Base-by-base conservation (phyloP, 2,797 vertebrate species). In the Hephaestus fuliginosus region DNA sequence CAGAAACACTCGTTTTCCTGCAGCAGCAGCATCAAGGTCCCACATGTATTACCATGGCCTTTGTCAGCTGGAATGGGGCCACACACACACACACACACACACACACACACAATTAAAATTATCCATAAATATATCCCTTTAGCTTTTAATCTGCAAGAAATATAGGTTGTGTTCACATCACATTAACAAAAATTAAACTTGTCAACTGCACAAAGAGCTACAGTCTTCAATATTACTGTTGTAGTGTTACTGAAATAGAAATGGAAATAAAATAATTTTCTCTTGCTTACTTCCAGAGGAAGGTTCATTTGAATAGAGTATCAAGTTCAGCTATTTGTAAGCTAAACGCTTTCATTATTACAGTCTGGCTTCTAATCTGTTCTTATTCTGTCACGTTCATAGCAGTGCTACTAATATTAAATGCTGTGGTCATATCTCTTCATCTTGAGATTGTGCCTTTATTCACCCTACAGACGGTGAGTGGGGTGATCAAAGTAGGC, bases 1-100 rank as follows among this genome's bases (percentile, higher is more conserved):
- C 74, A 80, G 62, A 75, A 84, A 86, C 44, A 39, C 33, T 25
- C 25, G 33, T 76, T 74, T 78, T 67, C 46, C 82, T 80, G 72
- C 69, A 33, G 67, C 39, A 81, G 73, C 77, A 86, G 55, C 71
- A 80, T 79, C 52, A 66, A 75, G 51, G 72, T 77, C 77, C 74
- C 53, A 51, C 15, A 60, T 65, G 72, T 52, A 49, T 61, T 61
- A 57, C 55, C 72, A 46, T 73, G 68, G 44, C 78, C 64, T 81
- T 52, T 80, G 67, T 74, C 83, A 76, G 70, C 74, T 72, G 51
- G 70, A 65, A 49, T 15, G 18, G 46, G 25, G 39, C 44, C 57
- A 43, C 18, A 25, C 22, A 56, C 60, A 13, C 64, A 41, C 56
- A 65, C 73, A 76, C 39, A 80, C 61, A 55, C 48, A 70, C 18